These are phyloP conservation scores for Argya squamiceps DNA, from an alignment of 2,797 vertebrate species.

Conservation along the genomic window DNA sequence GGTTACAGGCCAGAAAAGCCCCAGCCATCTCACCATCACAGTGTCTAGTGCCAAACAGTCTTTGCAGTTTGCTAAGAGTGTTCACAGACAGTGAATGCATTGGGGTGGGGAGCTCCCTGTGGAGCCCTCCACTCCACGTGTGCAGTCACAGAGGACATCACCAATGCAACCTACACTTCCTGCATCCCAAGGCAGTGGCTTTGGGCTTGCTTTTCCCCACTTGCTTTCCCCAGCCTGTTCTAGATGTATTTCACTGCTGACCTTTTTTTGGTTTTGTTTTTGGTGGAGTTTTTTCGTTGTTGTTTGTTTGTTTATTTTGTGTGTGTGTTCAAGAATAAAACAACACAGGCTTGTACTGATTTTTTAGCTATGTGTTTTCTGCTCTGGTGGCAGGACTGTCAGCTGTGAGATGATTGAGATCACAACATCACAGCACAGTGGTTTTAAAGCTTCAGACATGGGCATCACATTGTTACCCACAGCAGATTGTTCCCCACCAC, in stretches of 20 bases:
- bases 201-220: neutral
- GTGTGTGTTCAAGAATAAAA: neutral
- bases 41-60: neutral
- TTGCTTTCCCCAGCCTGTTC: neutral
- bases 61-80: neutral
- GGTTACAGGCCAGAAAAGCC: neutral
- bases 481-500: neutral
- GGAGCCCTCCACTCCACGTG: rapidly evolving
- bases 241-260: neutral
- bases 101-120: neutral
- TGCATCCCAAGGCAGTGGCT: neutral
- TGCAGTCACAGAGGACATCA: neutral
- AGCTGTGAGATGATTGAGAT: neutral
- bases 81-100: neutral
- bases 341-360: neutral
- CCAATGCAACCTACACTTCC: neutral
- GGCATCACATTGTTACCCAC: neutral
- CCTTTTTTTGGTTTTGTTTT: neutral
- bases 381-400: neutral
- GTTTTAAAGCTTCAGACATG: neutral
- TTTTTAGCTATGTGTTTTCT: neutral
- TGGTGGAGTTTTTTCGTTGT: neutral
- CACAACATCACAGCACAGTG: neutral
- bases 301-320: too few relatives aligned
- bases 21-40: neutral